Conservation (phyloP, 2,888 invertebrate genomes). For the Chorisops tibialis region DNA sequence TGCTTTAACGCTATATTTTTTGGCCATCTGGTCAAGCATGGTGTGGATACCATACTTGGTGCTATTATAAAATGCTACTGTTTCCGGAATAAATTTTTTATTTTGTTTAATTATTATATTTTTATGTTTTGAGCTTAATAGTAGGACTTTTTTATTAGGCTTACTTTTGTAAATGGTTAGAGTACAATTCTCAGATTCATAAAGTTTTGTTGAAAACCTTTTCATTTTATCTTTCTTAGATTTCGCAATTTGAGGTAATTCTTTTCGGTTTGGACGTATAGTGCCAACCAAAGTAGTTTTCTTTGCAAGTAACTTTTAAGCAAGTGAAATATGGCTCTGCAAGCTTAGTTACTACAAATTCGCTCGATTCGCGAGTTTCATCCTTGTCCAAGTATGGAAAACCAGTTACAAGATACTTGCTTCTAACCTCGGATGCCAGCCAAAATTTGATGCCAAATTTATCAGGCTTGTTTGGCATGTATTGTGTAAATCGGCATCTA, state of each 20-base stretch:
- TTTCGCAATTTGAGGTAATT: constrained; percentile 2
- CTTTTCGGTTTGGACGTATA: constrained; percentile 9
- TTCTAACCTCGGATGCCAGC: constrained; percentile 37
- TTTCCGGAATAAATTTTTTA: neutral
- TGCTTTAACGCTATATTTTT: constrained; percentile 33
- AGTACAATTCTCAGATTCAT: neutral
- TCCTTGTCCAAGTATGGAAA: constrained; percentile 38
- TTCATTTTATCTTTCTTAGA: neutral
- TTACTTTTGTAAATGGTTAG: constrained; percentile 9
- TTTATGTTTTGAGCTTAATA: constrained; percentile 1
- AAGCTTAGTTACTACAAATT: constrained; percentile 38
- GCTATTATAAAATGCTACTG: constrained; percentile 31
- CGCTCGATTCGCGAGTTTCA: constrained; percentile 33
- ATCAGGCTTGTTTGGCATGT: constrained; percentile 38
- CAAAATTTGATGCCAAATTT: constrained; percentile 38
- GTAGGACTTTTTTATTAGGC: constrained; percentile 1
- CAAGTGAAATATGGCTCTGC: constrained; percentile 34
- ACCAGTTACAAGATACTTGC: constrained; percentile 37
- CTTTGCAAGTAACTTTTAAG: constrained; percentile 23
- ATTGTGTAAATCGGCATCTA: constrained; percentile 11
- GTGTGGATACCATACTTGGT: constrained; percentile 33
- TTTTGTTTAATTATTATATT: neutral
- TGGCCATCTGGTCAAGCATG: constrained; percentile 32
- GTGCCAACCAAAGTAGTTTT: constrained; percentile 11
- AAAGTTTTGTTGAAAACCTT: neutral